Evolutionary conservation across 1,140 invertebrate genomes (phyloP).

Genomic region (Littorina saxatilis): DNA sequence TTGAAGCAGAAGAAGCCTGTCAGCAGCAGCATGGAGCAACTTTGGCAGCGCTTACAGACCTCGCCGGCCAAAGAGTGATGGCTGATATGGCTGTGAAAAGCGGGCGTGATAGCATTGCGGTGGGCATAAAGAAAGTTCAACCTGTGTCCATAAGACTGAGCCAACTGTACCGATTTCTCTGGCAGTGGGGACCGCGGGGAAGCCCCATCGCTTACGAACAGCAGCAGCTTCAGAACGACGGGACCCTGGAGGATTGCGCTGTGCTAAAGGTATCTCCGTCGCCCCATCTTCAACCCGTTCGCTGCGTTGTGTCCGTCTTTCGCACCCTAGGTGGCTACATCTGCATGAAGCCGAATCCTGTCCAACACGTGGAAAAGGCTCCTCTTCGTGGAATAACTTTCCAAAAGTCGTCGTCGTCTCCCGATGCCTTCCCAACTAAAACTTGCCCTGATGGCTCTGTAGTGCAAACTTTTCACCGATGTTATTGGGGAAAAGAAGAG

Average conservation of each 20-base stretch:
- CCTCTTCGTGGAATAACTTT: not conserved
- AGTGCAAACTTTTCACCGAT: constrained; percentile 20
- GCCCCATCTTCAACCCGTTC: not conserved
- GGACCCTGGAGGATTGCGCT: not conserved
- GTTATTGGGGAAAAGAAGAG: not conserved
- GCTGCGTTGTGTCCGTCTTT: not conserved
- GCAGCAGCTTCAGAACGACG: not conserved
- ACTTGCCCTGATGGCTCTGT: constrained; percentile 11
- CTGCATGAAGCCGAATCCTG: constrained; percentile 24
- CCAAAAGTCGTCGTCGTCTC: not conserved
- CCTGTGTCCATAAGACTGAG: not conserved
- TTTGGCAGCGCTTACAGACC: not conserved
- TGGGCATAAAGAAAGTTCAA: not conserved
- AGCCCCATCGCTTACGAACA: constrained; percentile 24
- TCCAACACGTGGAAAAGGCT: not conserved
- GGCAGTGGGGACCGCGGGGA: constrained; percentile 27
- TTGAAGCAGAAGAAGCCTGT: not conserved
- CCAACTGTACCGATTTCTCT: constrained; percentile 17
- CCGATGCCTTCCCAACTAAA: not conserved
- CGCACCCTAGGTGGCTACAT: not conserved
- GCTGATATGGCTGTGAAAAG: not conserved
- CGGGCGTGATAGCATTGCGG: not conserved
- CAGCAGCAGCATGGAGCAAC: not conserved
- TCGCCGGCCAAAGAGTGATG: not conserved
- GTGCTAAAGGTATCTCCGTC: not conserved